Percentiles rank a stretch among this genome's conserved stretches.
These are phyloP conservation scores for rabbit (Oryctolagus cuniculus) DNA, from an alignment of 2,113 vertebrate genomes.

Conservation along the genomic window DNA sequence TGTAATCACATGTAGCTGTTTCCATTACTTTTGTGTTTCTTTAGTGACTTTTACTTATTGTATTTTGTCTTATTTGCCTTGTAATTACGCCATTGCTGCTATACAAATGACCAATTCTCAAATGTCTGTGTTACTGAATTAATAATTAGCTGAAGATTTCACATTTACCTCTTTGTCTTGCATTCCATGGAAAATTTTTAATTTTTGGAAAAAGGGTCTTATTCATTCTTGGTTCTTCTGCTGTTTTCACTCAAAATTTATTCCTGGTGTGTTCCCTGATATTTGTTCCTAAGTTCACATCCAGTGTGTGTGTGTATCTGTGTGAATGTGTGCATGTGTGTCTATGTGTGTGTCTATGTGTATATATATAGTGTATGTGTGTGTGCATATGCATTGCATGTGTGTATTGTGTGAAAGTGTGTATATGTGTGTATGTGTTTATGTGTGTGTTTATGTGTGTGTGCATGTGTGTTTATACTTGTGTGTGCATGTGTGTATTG, in stretches of 20 bases:
- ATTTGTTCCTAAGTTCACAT: neutral
- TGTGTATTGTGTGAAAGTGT: too few species aligned
- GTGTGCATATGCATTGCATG: too few species aligned
- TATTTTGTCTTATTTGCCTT: neutral
- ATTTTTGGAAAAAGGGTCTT: neutral
- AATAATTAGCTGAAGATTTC: neutral
- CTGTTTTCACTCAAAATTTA: neutral
- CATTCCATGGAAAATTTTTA: neutral
- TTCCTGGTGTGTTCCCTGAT: neutral
- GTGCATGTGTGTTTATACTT: too few species aligned
- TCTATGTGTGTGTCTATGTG: too few species aligned
- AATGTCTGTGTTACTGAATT: neutral
- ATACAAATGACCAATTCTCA: neutral
- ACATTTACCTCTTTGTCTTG: neutral
- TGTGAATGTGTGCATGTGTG: too few species aligned
- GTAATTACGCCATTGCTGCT: neutral
- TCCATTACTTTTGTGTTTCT: neutral
- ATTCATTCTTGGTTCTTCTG: neutral
- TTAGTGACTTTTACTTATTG: neutral
- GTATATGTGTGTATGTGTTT: too few species aligned
- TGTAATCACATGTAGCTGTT: neutral
- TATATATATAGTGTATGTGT: too few species aligned
- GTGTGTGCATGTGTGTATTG: too few species aligned
- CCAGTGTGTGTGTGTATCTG: neutral
- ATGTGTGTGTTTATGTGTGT: too few species aligned